phyloP scores from a whole-genome alignment of 1,140 invertebrate genomes.

The Hycleus phaleratus region DNA sequence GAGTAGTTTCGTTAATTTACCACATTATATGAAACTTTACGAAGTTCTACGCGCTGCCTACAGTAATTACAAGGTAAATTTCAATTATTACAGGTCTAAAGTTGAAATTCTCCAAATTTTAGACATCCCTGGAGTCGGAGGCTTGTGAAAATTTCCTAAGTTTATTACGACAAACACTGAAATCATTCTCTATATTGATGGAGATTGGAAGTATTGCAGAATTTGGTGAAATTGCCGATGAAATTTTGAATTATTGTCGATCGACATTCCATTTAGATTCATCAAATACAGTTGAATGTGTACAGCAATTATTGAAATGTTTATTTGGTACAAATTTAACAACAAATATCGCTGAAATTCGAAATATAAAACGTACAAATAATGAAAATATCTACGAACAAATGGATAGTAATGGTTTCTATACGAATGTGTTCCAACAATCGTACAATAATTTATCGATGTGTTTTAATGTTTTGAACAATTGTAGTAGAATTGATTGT shows the following conservation, averaged over 20 bases:
- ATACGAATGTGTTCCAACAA: conserved; percentile 33
- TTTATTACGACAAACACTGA: conserved; percentile 57
- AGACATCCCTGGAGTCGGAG: conserved; percentile 65
- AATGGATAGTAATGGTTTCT: conserved; percentile 26
- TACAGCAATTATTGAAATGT: conserved; percentile 76
- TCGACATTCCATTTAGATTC: conserved; percentile 63
- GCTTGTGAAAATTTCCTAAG: conserved; percentile 67
- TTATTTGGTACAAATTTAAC: conserved; percentile 74
- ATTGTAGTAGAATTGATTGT: conserved; percentile 30
- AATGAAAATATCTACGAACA: conserved; percentile 1
- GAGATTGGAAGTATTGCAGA: conserved; percentile 68
- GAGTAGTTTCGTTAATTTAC: conserved; percentile 57
- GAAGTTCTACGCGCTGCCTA: conserved; percentile 67
- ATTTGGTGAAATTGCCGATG: conserved; percentile 67
- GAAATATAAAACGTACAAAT: conserved; percentile 15
- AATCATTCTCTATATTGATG: conserved; percentile 65
- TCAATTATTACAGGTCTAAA: not conserved
- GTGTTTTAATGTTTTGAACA: conserved; percentile 31
- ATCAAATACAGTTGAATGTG: conserved; percentile 63
- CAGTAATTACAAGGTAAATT: conserved; percentile 66
- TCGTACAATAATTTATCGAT: conserved; percentile 30
- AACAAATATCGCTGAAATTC: conserved; percentile 41
- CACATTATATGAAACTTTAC: conserved; percentile 72
- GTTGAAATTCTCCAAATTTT: conserved; percentile 22
- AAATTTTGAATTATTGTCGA: conserved; percentile 69